Base-by-base conservation (phyloP, 2,888 invertebrate genomes). In the Oscheius sp. region DNA sequence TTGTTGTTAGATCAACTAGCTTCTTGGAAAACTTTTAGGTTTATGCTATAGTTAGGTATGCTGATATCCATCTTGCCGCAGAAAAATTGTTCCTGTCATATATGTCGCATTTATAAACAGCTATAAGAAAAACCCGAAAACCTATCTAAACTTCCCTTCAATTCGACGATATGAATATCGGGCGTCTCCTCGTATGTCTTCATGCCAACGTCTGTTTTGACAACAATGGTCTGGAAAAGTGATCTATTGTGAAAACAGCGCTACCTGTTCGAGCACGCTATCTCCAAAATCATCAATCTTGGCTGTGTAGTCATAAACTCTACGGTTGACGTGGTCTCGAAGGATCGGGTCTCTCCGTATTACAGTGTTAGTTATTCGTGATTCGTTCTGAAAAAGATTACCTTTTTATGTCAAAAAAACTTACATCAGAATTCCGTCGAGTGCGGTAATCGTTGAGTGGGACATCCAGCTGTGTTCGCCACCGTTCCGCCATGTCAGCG, bases 201-300 rank as follows among this genome's bases (percentile, higher is more conserved):
- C 63, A 63, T 63, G 48, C 48, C 32, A 29, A 63, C 48, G 21
- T 63, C 63, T 32, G 48, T 47, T 48, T 63, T 37, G 29, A 63
- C 48, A n/a, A 47, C 32, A 7, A 63, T 37, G 7, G 42, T 63
- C 63, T 63, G 21, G 21, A 47, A 48, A 10, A 47, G 4, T 47
- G 21, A 42, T 47, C 10, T 37, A 32, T 2, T 37, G 21, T 3
- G 11, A 35, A 10, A 60, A 35, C 32, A 33, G 2, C 35, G 10
- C 29, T 32, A 63, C 63, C 50, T 63, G 63, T 47, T 63, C 63
- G 5, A 63, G 50, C 0, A 63, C n/a, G 10, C 32, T 48, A 21
- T 47, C 47, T 63, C 63, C 63, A 48, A 13, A 63, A 29, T 63
- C 63, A 47, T 63, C 63, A 48, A 63, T 13, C n/a, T 48, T 47